These are phyloP conservation scores for Candidula unifasciata DNA, from an alignment of 2,888 invertebrate species.

Conservation along the genomic window DNA sequence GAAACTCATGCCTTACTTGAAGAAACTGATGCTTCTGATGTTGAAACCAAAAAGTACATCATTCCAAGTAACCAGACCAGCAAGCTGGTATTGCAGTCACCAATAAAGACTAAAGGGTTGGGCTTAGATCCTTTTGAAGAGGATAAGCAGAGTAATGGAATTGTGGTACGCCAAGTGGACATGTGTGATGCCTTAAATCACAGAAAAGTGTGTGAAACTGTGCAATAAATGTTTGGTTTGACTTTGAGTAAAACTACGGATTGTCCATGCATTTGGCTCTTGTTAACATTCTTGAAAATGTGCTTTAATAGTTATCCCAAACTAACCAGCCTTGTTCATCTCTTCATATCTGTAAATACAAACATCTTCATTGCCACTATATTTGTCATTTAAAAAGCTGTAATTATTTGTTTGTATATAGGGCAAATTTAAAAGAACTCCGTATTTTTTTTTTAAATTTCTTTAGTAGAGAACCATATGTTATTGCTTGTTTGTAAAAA, in stretches of 20 bases:
- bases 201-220: conserved; percentile 9
- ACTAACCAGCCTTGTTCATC: too few relatives aligned
- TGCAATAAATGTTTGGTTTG: not conserved
- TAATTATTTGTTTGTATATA: not conserved
- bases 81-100: not conserved
- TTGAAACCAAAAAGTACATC: not conserved
- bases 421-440: too few relatives aligned
- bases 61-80: not conserved
- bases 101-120: not conserved
- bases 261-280: too few relatives aligned
- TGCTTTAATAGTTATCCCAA: too few relatives aligned
- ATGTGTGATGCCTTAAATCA: not conserved
- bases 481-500: too few relatives aligned
- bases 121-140: not conserved
- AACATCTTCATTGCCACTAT: not conserved
- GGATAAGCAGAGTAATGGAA: not conserved
- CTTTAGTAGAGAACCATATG: too few relatives aligned
- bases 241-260: too few relatives aligned
- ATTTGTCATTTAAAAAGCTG: not conserved
- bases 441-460: too few relatives aligned
- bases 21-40: not conserved
- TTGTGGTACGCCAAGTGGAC: not conserved
- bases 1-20: conserved; percentile 24
- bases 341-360: not conserved
- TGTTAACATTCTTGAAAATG: too few relatives aligned